Evolutionary conservation across 2,797 vertebrate genomes (phyloP).

Genomic region (Phrynocephalus forsythii): DNA sequence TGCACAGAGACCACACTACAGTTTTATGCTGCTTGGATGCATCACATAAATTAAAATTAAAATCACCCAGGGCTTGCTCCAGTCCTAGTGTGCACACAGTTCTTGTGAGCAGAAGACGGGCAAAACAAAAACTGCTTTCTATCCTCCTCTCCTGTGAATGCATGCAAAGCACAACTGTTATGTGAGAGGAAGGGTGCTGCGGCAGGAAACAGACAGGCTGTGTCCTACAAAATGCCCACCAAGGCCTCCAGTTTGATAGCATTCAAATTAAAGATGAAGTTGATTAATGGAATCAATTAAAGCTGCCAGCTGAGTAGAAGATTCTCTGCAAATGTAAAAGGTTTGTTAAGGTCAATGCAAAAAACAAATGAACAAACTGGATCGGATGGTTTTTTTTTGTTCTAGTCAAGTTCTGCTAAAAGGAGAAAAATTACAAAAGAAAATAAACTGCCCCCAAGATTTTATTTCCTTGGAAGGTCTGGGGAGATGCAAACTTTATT

Average conservation of each 20-base stretch:
- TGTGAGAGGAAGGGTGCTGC: too few relatives aligned
- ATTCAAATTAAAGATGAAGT: background rate
- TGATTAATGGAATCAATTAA: background rate
- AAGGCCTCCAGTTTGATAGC: background rate
- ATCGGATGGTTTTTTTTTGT: background rate
- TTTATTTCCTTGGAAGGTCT: background rate
- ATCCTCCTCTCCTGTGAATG: background rate
- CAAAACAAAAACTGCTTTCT: background rate
- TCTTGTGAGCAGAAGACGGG: background rate
- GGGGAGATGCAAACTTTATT: background rate
- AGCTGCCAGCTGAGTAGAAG: background rate
- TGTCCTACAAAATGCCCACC: background rate
- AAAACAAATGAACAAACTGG: background rate
- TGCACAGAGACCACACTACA: background rate
- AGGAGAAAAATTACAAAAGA: background rate
- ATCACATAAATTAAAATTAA: slow-evolving; percentile 33
- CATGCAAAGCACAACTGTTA: background rate
- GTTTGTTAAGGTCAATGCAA: background rate
- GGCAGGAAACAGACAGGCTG: background rate
- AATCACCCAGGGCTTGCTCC: background rate
- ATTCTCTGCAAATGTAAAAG: background rate
- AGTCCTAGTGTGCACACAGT: too few relatives aligned
- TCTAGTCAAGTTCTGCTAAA: background rate
- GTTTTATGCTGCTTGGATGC: slow-evolving; percentile 26
- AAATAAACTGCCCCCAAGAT: too few relatives aligned